Evolutionary conservation across 2,797 vertebrate species (phyloP), one percentile per base, ranked within the genome.

Genomic region (Fratercula arctica): DNA sequence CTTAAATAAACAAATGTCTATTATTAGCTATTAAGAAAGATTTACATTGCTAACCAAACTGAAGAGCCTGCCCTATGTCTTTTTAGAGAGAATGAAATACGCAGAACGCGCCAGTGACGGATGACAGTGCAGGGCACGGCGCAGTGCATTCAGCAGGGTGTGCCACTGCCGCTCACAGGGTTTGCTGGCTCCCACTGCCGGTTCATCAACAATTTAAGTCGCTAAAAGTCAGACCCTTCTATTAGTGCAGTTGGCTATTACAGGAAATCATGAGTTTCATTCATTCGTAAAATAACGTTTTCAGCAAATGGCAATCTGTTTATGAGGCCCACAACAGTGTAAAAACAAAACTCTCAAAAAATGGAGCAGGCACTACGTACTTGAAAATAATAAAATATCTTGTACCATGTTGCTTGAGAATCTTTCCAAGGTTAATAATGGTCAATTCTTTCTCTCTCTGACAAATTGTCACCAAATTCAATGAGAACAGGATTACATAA

Each of bases 261-360:
- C 60, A 67, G 87, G 68, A 95, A 97, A 96, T 67, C 69, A 45
- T 1, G 15, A 91, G 59, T 72, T 93, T 80, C 81, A 85, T n/a
- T 91, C 90, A 87, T 91, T 97, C 76, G 78, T 84, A 77, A 94
- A 93, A 63, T 12, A 54, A 83, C 18, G 46, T 74, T 93, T 95
- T 75, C 87, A 33, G 66, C 76, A 95, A 94, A 76, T 53, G 79
- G 79, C 66, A 94, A 91, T 92, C 76, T 87, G 90, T 78, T 92
- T 88, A 63, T 13, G 54, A 94, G 64, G 39, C 56, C 37, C 72
- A 54, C 39, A 69, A 79, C 51, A n/a, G 51, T 20, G 54, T 81
- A 91, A 95, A 89, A 94, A 89, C 61, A 94, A 61, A 57, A 16
- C n/a, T 73, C 45, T 25, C 48, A 66, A 85, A 90, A 81, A 61